Evolutionary conservation across 2,888 invertebrate genomes (phyloP).

Genomic region (Metallyticus violacea): DNA sequence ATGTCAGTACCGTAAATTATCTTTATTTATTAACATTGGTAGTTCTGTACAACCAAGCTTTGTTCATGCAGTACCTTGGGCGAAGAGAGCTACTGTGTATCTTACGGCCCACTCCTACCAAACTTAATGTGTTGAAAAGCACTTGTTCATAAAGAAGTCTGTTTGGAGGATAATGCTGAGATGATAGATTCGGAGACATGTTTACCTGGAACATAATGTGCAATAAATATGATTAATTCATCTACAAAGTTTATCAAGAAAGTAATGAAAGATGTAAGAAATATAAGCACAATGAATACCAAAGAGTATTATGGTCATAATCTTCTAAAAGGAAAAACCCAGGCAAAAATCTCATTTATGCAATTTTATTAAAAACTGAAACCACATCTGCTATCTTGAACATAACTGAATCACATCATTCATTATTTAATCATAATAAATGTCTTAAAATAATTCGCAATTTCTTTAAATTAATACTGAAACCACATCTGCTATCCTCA

Average conservation of each 20-base stretch:
- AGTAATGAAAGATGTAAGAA: too few species aligned
- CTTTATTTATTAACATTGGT: background rate
- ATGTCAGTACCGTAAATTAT: background rate
- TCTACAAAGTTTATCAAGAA: background rate
- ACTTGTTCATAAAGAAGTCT: conserved; percentile 86
- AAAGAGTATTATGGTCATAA: too few species aligned
- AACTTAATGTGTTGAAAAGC: conserved; percentile 73
- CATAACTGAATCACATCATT: too few species aligned
- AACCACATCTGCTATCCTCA: too few species aligned
- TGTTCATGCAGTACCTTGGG: conserved; percentile 5
- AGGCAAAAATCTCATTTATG: too few species aligned
- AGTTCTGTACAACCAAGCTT: background rate
- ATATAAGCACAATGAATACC: background rate
- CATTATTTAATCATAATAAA: too few species aligned
- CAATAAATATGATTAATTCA: background rate
- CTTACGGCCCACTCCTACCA: conserved; percentile 67
- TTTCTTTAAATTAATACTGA: too few species aligned
- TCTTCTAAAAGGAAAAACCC: too few species aligned
- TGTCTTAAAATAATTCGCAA: too few species aligned
- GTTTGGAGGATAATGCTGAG: conserved; percentile 89
- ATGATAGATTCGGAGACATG: conserved; percentile 97
- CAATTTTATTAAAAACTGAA: too few species aligned
- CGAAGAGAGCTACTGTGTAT: conserved; percentile 5
- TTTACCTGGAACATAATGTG: conserved; percentile 62
- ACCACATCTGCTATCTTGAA: too few species aligned